A percentile compares a stretch with the other conserved stretches of the same genome.
Evolutionary conservation across 2,797 vertebrate species (phyloP).

Genomic region (Clarias platycephalus): DNA sequence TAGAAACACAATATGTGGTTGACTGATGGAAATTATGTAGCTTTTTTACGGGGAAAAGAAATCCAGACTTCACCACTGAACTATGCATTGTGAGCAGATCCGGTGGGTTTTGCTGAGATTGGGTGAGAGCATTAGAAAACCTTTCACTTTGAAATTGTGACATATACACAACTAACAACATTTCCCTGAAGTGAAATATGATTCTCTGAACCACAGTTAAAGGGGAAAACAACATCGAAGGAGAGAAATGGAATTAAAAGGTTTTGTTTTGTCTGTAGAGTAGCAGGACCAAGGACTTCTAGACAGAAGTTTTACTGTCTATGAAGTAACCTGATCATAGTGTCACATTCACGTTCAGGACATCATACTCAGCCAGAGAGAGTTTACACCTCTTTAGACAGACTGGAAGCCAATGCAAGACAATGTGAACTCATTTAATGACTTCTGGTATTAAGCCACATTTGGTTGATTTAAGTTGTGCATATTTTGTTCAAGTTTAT

Average conservation of each 20-base stretch:
- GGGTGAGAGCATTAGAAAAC: not conserved
- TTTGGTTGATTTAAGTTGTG: too few species aligned
- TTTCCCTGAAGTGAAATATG: not conserved
- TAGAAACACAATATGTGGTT: slow-evolving; percentile 8
- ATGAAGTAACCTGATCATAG: not conserved
- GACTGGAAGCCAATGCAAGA: not conserved
- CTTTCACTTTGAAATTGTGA: not conserved
- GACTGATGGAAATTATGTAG: slow-evolving; percentile 7
- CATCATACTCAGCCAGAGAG: not conserved
- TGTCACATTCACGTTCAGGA: not conserved
- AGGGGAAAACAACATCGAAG: not conserved
- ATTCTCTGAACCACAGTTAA: not conserved
- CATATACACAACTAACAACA: too few species aligned
- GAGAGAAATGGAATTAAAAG: not conserved
- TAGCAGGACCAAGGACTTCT: not conserved
- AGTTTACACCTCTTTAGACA: not conserved
- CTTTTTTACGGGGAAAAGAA: not conserved
- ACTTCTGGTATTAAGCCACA: too few species aligned
- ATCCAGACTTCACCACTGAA: not conserved
- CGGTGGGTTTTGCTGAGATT: not conserved
- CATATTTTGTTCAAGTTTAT: not conserved
- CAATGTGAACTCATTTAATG: not conserved
- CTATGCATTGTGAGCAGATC: not conserved
- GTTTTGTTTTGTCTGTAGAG: not conserved
- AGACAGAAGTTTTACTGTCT: not conserved